phyloP scores from a whole-genome alignment of 2,113 vertebrate genomes.

The Egretta garzetta region DNA sequence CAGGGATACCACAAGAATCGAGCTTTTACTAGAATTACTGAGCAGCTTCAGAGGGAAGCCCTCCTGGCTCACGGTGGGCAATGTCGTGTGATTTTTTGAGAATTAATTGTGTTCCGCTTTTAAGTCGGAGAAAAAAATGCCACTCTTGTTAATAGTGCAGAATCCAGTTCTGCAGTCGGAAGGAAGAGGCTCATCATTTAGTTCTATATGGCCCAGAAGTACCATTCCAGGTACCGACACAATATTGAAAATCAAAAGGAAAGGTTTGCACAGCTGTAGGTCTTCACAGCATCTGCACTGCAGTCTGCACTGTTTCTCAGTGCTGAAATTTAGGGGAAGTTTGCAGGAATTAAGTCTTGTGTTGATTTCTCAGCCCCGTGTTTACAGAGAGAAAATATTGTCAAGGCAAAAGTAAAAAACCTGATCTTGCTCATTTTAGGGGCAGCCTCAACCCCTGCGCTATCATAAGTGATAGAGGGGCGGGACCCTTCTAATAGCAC shows the following conservation, averaged over 20 bases:
- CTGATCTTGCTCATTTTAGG: not conserved
- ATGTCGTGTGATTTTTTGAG: not conserved
- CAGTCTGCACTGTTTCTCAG: not conserved
- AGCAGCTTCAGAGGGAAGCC: no score
- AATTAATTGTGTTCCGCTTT: not conserved
- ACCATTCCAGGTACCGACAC: not conserved
- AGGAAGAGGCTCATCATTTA: not conserved
- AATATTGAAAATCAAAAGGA: not conserved
- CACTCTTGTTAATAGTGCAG: not conserved
- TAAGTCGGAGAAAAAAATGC: not conserved
- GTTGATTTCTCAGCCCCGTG: not conserved
- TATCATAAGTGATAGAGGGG: not conserved
- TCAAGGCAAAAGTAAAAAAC: not conserved
- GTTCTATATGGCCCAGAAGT: not conserved
- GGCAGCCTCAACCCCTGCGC: not conserved
- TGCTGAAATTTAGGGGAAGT: not conserved
- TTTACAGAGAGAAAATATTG: not conserved
- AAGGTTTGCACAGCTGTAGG: not conserved
- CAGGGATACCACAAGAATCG: not conserved
- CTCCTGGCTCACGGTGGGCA: not conserved
- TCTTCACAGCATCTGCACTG: not conserved
- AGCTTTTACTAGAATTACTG: not conserved
- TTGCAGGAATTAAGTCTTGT: not conserved
- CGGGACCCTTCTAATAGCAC: not conserved
- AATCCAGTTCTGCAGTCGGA: not conserved